Percentiles rank a stretch among this genome's conserved stretches.
phyloP scores from a whole-genome alignment of 2,888 invertebrate species.

The Gymnoscelis rufifasciata region DNA sequence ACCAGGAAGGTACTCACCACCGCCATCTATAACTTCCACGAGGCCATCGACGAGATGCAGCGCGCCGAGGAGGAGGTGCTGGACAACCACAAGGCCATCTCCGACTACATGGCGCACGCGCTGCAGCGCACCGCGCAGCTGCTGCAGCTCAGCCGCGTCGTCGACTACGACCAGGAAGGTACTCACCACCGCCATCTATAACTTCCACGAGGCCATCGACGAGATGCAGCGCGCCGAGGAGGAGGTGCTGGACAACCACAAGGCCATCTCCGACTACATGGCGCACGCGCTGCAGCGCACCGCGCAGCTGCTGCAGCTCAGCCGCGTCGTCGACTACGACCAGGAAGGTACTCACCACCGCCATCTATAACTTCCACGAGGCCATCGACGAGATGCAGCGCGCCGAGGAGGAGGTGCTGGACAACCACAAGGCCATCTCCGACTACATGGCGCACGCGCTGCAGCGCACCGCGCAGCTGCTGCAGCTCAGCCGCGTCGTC shows the following conservation, averaged over 20 bases:
- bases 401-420: too few relatives aligned
- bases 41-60: neutral
- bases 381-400: neutral
- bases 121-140: conserved; percentile 85
- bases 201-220: neutral
- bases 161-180: conserved; percentile 94
- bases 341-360: conserved; percentile 86
- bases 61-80: too few relatives aligned
- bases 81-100: neutral
- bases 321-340: conserved; percentile 96
- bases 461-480: conserved; percentile 85
- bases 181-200: neutral
- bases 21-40: neutral
- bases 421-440: neutral
- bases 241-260: conserved; percentile 94
- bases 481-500: conserved; percentile 91
- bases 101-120: neutral
- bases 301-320: conserved; percentile 85
- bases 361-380: neutral
- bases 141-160: conserved; percentile 90
- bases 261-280: conserved; percentile 84
- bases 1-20: conserved; percentile 75
- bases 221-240: too few relatives aligned
- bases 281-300: conserved; percentile 85
- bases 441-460: neutral